Base-by-base conservation (phyloP, 2,113 vertebrate species). In the Callipepla squamata region DNA sequence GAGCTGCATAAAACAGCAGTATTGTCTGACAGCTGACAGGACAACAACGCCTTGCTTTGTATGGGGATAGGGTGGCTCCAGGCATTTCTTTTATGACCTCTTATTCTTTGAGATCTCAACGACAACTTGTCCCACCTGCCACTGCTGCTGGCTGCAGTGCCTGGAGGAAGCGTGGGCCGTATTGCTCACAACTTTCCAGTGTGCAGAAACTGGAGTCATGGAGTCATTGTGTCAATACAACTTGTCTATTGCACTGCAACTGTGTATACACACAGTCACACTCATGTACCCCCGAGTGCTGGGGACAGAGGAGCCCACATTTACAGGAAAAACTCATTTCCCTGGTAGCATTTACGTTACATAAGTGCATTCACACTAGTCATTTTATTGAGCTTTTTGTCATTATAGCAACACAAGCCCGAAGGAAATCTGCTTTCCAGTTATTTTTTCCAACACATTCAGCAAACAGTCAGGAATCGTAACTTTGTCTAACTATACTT, bases 261-360 rank as follows among this genome's bases (percentile, higher is more conserved):
- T 22, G 19, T 14, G 5, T 40, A 6, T 19, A 16, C 2, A 3
- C 44, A n/a, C 28, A 21, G 5, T 40, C 26, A 32, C 1, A 1
- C 28, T 91, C 40, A 11, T 65, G 53, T 47, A 61, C 28, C 23
- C 9, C 3, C 47, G 19, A 20, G 8, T 2, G 32, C 81, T 23
- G 32, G 32, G 65, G 65, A 44, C 19, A 22, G 66, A 62, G 25
- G 10, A 66, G 57, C 57, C 50, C 48, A 14, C 3, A 0, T 79
- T 48, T 36, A 45, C 61, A 30, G 32, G 55, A 45, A 77, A 38
- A 14, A 44, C 22, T 25, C n/a, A 57, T 84, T 80, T 66, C 58
- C 28, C 61, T 38, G 11, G 7, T 26, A 50, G 69, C 36, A 47
- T 70, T 61, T 66, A 11, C 23, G 42, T 63, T 45, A 40, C 1